These are phyloP conservation scores for Paradoxurus hermaphroditus DNA, from an alignment of 2,113 vertebrate species.

Conservation along the genomic window DNA sequence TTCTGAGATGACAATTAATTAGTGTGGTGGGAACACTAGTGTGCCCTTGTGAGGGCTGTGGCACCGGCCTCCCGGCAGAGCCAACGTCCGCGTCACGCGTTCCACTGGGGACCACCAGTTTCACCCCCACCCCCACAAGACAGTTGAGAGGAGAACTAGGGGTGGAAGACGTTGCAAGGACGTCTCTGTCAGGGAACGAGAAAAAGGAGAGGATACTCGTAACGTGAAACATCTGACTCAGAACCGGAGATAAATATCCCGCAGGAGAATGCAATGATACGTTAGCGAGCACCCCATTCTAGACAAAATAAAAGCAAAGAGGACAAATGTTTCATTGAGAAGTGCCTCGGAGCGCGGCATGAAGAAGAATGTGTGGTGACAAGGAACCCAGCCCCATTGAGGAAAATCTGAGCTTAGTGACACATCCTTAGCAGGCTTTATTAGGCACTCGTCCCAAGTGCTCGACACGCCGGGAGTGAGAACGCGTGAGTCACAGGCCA, in stretches of 20 bases:
- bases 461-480: conserved; percentile 51
- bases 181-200: neutral
- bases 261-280: neutral
- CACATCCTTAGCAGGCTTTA: conserved; percentile 59
- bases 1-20: conserved; percentile 59
- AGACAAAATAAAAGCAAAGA: neutral
- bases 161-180: neutral
- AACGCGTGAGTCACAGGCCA: conserved; percentile 62
- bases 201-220: neutral
- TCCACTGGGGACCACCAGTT: neutral
- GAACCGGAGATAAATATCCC: neutral
- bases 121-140: neutral
- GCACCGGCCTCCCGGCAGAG: neutral
- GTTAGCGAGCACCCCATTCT: neutral
- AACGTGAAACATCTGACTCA: neutral
- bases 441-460: conserved; percentile 28
- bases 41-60: neutral
- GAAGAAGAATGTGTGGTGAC: conserved; percentile 48
- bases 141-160: no score
- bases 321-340: conserved; percentile 46
- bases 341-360: neutral
- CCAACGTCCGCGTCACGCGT: neutral
- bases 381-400: conserved; percentile 63
- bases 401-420: conserved; percentile 56
- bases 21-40: conserved; percentile 38